Percentiles rank a stretch among this genome's conserved stretches.
Evolutionary conservation across 2,797 vertebrate genomes (phyloP).

Genomic region (Mormyrops boulengeri): DNA sequence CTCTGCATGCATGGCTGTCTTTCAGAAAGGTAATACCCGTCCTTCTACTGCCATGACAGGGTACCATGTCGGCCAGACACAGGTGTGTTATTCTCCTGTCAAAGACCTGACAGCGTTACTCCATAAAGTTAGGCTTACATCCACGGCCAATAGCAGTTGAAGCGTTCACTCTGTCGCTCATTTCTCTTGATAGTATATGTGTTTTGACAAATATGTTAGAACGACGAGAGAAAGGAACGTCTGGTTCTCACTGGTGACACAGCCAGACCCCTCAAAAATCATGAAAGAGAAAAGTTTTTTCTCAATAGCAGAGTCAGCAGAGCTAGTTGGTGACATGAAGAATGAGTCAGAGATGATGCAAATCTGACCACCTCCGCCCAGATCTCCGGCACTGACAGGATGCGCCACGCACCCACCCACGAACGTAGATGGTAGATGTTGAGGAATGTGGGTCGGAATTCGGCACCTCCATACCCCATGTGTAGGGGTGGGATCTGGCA

Average conservation of each 20-base stretch:
- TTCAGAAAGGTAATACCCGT: not conserved
- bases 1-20: not conserved
- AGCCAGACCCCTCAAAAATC: not conserved
- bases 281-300: not conserved
- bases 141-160: not conserved
- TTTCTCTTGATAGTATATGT: not conserved
- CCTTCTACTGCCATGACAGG: not conserved
- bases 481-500: constrained; percentile 18
- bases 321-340: not conserved
- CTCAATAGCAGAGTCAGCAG: not conserved
- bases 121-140: not conserved
- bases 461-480: not conserved
- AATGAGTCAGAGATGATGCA: not conserved
- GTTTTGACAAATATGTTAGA: not conserved
- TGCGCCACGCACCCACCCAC: not conserved
- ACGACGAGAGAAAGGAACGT: not conserved
- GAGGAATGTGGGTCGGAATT: not conserved
- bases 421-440: not conserved
- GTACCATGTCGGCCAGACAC: not conserved
- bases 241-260: not conserved
- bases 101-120: not conserved
- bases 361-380: too few species aligned
- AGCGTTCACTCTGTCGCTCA: not conserved
- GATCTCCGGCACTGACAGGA: not conserved
- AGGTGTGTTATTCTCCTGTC: constrained; percentile 1